Conservation (phyloP, 2,888 invertebrate genomes). For the Andrena hattorfiana region DNA sequence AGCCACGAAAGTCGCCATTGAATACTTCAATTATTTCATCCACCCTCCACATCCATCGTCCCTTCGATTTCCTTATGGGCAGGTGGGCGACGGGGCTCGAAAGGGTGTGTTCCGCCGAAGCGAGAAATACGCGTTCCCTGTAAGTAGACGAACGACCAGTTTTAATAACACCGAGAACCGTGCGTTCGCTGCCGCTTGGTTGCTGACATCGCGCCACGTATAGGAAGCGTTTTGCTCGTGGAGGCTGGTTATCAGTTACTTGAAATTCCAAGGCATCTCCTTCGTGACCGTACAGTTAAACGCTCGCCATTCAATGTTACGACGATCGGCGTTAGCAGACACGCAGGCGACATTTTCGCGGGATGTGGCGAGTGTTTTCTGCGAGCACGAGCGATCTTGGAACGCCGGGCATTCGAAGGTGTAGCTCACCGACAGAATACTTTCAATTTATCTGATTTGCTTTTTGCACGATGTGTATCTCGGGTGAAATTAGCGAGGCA, state of each 20-base stretch:
- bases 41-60: neutral
- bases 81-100: conserved; percentile 7
- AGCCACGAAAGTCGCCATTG: conserved; percentile 24
- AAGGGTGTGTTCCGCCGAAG: conserved; percentile 8
- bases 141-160: conserved; percentile 38
- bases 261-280: conserved; percentile 50
- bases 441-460: neutral
- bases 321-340: conserved; percentile 51
- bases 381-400: neutral
- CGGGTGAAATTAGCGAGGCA: neutral
- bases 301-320: conserved; percentile 50
- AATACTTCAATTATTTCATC: conserved; percentile 35
- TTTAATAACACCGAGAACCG: conserved; percentile 49
- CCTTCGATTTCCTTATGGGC: conserved; percentile 21
- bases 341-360: conserved; percentile 51
- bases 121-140: conserved; percentile 18
- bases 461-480: neutral
- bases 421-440: neutral
- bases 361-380: conserved; percentile 43
- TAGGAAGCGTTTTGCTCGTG: conserved; percentile 37
- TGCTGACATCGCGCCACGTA: conserved; percentile 20
- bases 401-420: conserved; percentile 20
- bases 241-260: conserved; percentile 55
- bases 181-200: neutral
- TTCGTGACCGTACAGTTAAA: conserved; percentile 61